These are phyloP conservation scores for Lasiommata megera DNA, from an alignment of 2,888 invertebrate genomes.

Conservation along the genomic window DNA sequence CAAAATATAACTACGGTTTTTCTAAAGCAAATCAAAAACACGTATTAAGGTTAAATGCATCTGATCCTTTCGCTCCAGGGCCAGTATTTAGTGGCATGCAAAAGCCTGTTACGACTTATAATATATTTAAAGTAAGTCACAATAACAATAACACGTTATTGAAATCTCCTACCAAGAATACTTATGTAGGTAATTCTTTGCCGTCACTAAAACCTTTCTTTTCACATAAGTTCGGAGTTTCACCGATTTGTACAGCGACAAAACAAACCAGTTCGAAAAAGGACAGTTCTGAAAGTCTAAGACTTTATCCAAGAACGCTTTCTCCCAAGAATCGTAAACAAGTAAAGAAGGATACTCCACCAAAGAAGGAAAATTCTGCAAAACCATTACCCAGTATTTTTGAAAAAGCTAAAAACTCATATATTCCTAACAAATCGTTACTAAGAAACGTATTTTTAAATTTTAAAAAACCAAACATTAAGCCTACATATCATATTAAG, in stretches of 20 bases:
- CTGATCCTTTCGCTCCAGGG: conserved; percentile 75
- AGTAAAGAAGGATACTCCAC: conserved; percentile 48
- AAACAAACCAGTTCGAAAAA: conserved; percentile 55
- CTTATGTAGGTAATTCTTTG: conserved; percentile 53
- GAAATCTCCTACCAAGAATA: conserved; percentile 62
- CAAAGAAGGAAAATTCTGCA: conserved; percentile 56
- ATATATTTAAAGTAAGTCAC: conserved; percentile 72
- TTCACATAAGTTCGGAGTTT: conserved; percentile 71
- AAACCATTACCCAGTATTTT: conserved; percentile 65
- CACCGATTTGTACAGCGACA: conserved; percentile 58
- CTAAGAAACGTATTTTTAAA: conserved; percentile 73
- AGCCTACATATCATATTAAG: conserved; percentile 71
- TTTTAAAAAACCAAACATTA: conserved; percentile 68
- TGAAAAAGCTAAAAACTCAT: conserved; percentile 70
- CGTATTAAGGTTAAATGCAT: conserved; percentile 57
- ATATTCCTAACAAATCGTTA: conserved; percentile 69
- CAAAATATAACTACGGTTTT: conserved; percentile 66
- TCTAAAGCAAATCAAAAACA: conserved; percentile 64
- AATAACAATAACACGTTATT: conserved; percentile 70
- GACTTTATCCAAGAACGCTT: conserved; percentile 49
- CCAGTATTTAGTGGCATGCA: conserved; percentile 76
- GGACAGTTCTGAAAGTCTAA: conserved; percentile 50
- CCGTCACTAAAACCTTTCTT: conserved; percentile 69
- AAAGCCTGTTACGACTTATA: conserved; percentile 65
- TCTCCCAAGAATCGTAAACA: conserved; percentile 65